A percentile compares a stretch with the other conserved stretches of the same genome.
These are phyloP conservation scores for Pachliopta kotzebuea DNA, from an alignment of 2,888 invertebrate genomes.

Conservation along the genomic window DNA sequence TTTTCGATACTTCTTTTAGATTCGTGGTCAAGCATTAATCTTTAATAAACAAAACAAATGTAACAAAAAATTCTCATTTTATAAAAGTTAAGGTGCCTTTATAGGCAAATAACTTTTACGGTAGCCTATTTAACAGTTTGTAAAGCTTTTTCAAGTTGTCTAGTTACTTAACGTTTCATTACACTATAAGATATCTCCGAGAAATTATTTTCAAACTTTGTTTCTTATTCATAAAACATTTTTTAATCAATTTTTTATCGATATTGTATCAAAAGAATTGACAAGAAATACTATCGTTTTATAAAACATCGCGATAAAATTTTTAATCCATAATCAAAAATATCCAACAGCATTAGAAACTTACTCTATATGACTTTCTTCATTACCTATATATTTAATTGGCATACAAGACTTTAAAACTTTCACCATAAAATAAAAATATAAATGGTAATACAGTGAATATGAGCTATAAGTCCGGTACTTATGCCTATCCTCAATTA, in stretches of 20 bases:
- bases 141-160: not conserved
- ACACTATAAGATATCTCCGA: not conserved
- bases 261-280: not conserved
- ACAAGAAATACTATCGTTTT: not conserved
- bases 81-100: too few species aligned
- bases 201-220: not conserved
- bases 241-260: not conserved
- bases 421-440: not conserved
- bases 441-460: not conserved
- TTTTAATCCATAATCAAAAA: too few species aligned
- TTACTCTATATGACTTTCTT: too few species aligned
- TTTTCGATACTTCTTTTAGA: not conserved
- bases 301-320: not conserved
- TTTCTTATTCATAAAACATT: not conserved
- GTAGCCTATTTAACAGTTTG: not conserved
- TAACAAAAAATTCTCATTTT: not conserved
- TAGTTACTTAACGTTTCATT: slow-evolving; percentile 3
- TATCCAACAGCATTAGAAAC: too few species aligned
- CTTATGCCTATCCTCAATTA: not conserved
- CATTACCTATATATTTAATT: too few species aligned
- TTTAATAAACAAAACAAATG: too few species aligned
- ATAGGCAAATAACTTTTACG: not conserved
- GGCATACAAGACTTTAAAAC: not conserved
- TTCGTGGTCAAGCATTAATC: too few species aligned
- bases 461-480: not conserved